These are phyloP conservation scores for Liparis tanakae DNA, from an alignment of 2,797 vertebrate species.

Conservation along the genomic window DNA sequence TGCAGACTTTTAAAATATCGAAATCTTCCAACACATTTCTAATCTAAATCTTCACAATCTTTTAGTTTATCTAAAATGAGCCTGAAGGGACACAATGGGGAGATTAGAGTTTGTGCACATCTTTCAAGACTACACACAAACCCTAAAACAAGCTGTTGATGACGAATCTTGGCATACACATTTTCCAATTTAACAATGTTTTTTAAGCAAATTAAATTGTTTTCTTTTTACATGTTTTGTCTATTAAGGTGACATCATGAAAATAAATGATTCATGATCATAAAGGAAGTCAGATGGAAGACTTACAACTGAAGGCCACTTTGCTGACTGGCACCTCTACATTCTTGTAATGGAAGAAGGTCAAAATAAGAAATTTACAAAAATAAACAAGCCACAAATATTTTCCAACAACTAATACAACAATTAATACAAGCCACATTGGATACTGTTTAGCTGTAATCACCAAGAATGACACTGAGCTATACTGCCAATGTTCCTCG, in stretches of 20 bases:
- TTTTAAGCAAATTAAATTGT: background rate
- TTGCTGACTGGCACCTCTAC: constrained; percentile 60
- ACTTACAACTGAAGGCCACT: constrained; percentile 42
- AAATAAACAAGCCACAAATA: constrained; percentile 39
- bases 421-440: constrained; percentile 22
- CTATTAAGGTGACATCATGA: background rate
- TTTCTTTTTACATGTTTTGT: background rate
- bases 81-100: constrained; percentile 42
- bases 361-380: constrained; percentile 54
- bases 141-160: no score
- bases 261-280: constrained; percentile 37
- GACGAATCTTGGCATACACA: background rate
- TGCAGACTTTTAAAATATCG: no score
- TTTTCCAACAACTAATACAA: constrained; percentile 38
- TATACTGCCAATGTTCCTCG: constrained; percentile 43
- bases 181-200: constrained; percentile 2
- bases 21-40: no score
- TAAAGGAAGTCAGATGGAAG: constrained; percentile 51
- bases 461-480: constrained; percentile 30
- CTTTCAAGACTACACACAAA: constrained; percentile 17
- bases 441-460: constrained; percentile 32
- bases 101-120: constrained; percentile 21
- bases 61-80: constrained; percentile 42
- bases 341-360: constrained; percentile 60
- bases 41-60: constrained; percentile 49